Percentiles rank a stretch among this genome's conserved stretches.
Evolutionary conservation across 2,797 vertebrate species (phyloP).

Genomic region (Syngnathus acus): DNA sequence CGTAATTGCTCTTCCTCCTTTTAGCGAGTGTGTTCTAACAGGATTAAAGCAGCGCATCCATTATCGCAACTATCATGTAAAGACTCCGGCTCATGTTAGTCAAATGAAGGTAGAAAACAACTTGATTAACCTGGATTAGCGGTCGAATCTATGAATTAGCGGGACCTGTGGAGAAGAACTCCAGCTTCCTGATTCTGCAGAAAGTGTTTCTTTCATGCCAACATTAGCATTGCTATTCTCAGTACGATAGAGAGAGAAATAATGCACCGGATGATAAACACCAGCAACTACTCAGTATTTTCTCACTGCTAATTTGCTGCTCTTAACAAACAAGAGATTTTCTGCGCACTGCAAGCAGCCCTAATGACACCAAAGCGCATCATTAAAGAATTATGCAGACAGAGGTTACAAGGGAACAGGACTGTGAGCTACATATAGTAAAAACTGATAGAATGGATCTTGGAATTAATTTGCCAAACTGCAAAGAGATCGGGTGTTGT

Average conservation of each 20-base stretch:
- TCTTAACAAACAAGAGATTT: constrained; percentile 6
- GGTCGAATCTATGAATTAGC: constrained; percentile 22
- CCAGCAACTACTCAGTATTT: background rate
- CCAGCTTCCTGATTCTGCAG: background rate
- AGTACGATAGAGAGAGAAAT: background rate
- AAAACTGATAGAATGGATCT: background rate
- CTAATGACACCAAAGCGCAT: background rate
- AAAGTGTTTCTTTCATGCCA: background rate
- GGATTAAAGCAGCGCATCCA: constrained; percentile 35
- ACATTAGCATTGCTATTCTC: background rate
- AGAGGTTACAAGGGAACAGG: background rate
- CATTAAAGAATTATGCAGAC: constrained; percentile 8
- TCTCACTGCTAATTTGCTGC: constrained; percentile 3
- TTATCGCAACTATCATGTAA: constrained; percentile 35
- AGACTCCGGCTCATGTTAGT: constrained; percentile 34
- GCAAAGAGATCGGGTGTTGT: background rate
- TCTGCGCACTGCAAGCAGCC: constrained; percentile 4
- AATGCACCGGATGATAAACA: constrained; percentile 8
- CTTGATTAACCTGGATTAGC: constrained; percentile 34
- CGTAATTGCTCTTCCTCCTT: constrained; percentile 29
- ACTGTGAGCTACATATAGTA: background rate
- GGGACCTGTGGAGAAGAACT: constrained; percentile 6
- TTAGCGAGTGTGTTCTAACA: constrained; percentile 24
- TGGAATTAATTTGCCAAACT: background rate
- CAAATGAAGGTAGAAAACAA: constrained; percentile 36